Evolutionary conservation across 2,113 vertebrate genomes (phyloP), one percentile per base, ranked within the genome.

Genomic region (Girardinichthys multiradiatus): DNA sequence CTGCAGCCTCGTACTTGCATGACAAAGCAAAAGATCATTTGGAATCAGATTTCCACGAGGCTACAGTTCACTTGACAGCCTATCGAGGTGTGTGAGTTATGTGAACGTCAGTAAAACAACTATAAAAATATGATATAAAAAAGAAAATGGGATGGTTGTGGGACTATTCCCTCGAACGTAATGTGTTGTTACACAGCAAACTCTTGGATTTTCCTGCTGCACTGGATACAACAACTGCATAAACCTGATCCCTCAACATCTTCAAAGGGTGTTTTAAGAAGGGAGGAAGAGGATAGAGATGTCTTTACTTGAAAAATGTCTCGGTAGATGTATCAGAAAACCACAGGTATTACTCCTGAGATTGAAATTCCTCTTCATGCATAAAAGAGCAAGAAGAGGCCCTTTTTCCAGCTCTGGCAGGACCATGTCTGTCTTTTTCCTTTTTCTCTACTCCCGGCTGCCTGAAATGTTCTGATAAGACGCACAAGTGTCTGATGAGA

Each of bases 401-500:
- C 73, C 70, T 72, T 89, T 86, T 85, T 77, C 67, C 70, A 64
- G 62, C 74, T 45, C 66, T 84, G 82, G 75, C 85, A 85, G 71
- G 61, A 71, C 51, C 82, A 77, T n/a, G 35, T 76, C 77, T 72
- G 61, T 37, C 83, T 87, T 83, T 86, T 73, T 21, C 48, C 70
- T 80, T 65, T 39, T 24, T 57, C 35, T 72, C 75, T 86, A 70
- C 87, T 86, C 81, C 78, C 61, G 35, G 76, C 82, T 84, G 87
- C 91, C 91, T 89, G 88, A 89, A 75, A 90, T 79, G 70, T 67
- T 79, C 82, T 76, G 88, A 91, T 93, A 92, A 92, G 85, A 83
- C 63, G 33, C 77, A 77, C 45, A 42, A 37, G 74, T 79, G 81
- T 86, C 80, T 88, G 72, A 57, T 76, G 76, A 84, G 74, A 72